Conservation (phyloP, 2,888 invertebrate species). For the Mythimna ferrago region DNA sequence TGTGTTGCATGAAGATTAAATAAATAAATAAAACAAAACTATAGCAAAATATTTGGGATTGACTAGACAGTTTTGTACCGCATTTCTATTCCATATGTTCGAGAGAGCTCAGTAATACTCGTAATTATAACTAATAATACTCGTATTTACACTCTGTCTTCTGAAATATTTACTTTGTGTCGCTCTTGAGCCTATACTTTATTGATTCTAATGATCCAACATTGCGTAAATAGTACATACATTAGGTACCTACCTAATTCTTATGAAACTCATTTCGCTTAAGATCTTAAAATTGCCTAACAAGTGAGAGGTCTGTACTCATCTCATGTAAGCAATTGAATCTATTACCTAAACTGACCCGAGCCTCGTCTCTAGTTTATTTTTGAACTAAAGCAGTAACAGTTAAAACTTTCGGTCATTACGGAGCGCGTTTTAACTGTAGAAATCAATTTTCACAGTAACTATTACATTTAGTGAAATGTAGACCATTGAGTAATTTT, state of each 20-base stretch:
- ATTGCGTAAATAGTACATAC: slow-evolving; percentile 3
- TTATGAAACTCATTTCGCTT: slow-evolving; percentile 15
- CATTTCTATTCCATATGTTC: too few species aligned
- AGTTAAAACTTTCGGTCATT: slow-evolving; percentile 33
- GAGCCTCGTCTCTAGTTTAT: slow-evolving; percentile 25
- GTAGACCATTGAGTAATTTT: slow-evolving; percentile 8
- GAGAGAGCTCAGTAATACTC: not conserved
- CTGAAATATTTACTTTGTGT: not conserved
- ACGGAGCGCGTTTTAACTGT: slow-evolving; percentile 18
- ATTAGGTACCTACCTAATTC: slow-evolving; percentile 1
- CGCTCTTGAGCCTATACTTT: not conserved
- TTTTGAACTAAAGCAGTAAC: slow-evolving; percentile 28
- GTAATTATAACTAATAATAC: not conserved
- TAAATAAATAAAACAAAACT: too few species aligned
- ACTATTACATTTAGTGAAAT: slow-evolving; percentile 23
- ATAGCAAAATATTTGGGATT: too few species aligned
- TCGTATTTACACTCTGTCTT: not conserved
- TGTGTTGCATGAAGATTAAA: too few species aligned
- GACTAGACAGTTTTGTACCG: too few species aligned
- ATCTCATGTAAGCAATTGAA: slow-evolving; percentile 30
- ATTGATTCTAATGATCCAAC: slow-evolving; percentile 21
- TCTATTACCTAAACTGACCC: slow-evolving; percentile 20
- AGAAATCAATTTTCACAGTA: slow-evolving; percentile 42
- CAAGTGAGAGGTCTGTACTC: slow-evolving; percentile 26
- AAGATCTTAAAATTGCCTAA: slow-evolving; percentile 24